Base-by-base conservation (phyloP, 2,888 invertebrate genomes). In the Hermodice carunculata region DNA sequence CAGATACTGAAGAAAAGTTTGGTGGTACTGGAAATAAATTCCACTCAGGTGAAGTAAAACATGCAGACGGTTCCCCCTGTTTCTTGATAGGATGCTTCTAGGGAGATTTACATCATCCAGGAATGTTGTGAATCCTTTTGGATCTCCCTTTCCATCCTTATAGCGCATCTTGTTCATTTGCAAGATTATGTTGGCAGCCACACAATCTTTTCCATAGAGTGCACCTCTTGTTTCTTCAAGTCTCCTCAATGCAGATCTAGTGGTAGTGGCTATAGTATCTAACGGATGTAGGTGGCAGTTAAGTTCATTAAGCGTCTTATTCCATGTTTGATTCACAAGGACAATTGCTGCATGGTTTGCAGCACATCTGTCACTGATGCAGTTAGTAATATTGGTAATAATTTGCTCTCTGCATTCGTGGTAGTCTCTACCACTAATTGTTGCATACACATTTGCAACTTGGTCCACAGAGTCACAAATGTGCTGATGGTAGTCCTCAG, bases 111-210 rank as follows among this genome's bases (percentile, higher is more conserved):
- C 37, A 5, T 64, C 54, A 17, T 66, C 32, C 8, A 70, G 48
- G 43, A 66, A 70, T 6, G 37, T 29, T 17, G 24, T 52, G 32
- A 70, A 70, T 34, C 69, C 71, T 22, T 60, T 61, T 1, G 71
- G 71, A 48, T 66, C 71, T 17, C 71, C 69, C 29, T 69, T 66
- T 32, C 69, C 61, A 58, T 70, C 64, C 29, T 70, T 70, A 51
- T 61, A 67, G 6, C 67, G 48, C 19, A 71, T 22, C 51, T 71
- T 71, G 65, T 67, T 70, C 28, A 70, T 42, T 32, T 51, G 49
- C 11, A 70, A 61, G n/a, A 71, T 63, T 22, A 71, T 31, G 34
- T 65, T 70, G 4, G 28, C 65, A 31, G 69, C 69, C 24, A 62
- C 1, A 43, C 71, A 71, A 32, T 71, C 67, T 5, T 44, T 60